Base-by-base conservation (phyloP, 2,113 vertebrate genomes). In the Grammatotria lemairii region DNA sequence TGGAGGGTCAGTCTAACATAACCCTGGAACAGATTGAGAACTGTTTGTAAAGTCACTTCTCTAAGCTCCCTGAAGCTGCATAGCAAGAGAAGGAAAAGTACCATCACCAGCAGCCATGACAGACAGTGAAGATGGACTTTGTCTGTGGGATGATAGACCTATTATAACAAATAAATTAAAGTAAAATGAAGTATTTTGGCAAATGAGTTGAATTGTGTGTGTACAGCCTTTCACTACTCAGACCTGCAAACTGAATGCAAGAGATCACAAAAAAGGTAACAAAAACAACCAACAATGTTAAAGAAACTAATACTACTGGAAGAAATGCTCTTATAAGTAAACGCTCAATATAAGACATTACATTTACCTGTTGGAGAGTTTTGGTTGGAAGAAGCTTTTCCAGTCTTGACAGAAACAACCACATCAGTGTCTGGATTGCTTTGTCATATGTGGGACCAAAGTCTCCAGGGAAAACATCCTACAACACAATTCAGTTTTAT, bases 401-500 rank as follows among this genome's bases (percentile, higher is more conserved):
- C n/a, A 98, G 93, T 78, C 96, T 95, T 84, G 93, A 95, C 75
- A 98, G 82, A 81, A 97, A 97, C 80, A 97, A 95, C 90, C 96
- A 97, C 89, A 97, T 95, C 73, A 97, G 75, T 19, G 95, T 95
- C 88, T 98, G 96, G 84, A 97, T 94, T 51, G 95, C 96, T 65
- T 81, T 89, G 80, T 97, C 85, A 81, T 97, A 97, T 3, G 90
- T 85, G 33, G 97, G 96, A 10, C 97, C 97, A 89, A 97, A 98
- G 53, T 97, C 96, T 28, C 88, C 94, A 54, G 96, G 94, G 60
- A 97, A 96, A 70, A 95, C 92, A 84, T 96, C 96, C 97, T 97
- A 78, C 19, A 85, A 92, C 5, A 86, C 17, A 40, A 14, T 68
- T 68, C 19, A 40, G 7, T 68, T 68, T 68, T 13, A 68, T 68